Percentiles rank a stretch among this genome's conserved stretches.
Conservation (phyloP, 2,888 invertebrate genomes). For the Synergus gifuensis region DNA sequence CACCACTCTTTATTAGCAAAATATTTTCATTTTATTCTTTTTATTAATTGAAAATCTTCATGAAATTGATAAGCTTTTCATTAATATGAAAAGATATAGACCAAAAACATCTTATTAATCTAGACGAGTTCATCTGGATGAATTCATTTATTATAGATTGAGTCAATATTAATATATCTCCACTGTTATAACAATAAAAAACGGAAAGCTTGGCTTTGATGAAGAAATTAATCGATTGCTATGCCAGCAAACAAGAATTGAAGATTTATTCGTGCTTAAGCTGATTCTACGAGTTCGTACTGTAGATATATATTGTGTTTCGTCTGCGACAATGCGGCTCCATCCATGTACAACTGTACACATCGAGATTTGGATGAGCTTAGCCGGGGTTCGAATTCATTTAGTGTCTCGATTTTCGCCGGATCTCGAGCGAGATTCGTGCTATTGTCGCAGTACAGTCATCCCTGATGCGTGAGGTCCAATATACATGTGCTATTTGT, state of each 20-base stretch:
- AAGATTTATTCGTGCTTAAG: slow-evolving; percentile 1
- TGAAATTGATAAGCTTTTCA: no score
- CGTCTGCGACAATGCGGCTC: slow-evolving; percentile 15
- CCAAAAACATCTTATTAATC: no score
- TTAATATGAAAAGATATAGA: no score
- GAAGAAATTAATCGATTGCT: neutral
- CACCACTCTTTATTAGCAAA: no score
- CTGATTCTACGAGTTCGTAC: neutral
- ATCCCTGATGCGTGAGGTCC: slow-evolving; percentile 18
- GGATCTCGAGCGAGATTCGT: slow-evolving; percentile 24
- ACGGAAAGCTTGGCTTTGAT: neutral
- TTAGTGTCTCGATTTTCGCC: slow-evolving; percentile 32
- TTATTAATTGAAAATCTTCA: no score
- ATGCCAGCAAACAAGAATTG: neutral
- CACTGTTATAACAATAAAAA: neutral
- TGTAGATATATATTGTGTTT: slow-evolving; percentile 14
- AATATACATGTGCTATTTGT: slow-evolving; percentile 17
- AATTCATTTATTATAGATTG: neutral
- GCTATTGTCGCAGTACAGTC: slow-evolving; percentile 1
- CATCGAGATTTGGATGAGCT: slow-evolving; percentile 32
- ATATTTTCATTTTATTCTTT: no score
- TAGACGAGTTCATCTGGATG: neutral
- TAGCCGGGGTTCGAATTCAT: slow-evolving; percentile 27
- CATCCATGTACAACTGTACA: slow-evolving; percentile 4
- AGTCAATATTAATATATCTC: neutral